Conservation (phyloP, 1,140 invertebrate genomes). For the Dinoponera quadriceps region DNA sequence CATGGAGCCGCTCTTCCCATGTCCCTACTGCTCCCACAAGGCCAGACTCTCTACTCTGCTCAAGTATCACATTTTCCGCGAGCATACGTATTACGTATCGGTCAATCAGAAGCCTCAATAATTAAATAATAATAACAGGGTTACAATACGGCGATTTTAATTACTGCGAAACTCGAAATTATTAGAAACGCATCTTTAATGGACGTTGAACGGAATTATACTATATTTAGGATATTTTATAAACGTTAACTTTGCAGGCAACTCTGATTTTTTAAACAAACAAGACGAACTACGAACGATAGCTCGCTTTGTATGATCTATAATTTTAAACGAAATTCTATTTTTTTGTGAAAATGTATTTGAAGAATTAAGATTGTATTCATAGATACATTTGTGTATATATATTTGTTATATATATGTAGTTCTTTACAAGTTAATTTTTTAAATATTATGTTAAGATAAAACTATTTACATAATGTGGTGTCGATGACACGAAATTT, state of each 20-base stretch:
- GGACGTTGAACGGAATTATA: background rate
- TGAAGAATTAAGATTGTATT: too few species aligned
- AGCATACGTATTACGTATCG: slow-evolving; percentile 7
- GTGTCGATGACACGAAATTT: background rate
- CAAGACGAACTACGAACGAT: background rate
- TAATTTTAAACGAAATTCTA: too few species aligned
- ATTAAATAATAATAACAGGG: background rate
- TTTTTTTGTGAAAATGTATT: too few species aligned
- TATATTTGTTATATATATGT: too few species aligned
- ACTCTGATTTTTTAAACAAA: background rate
- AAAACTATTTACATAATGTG: background rate
- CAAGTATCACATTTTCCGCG: slow-evolving; percentile 76
- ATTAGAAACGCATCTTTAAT: background rate
- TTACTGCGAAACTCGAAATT: too few species aligned
- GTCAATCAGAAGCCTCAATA: slow-evolving; percentile 14
- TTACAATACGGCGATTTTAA: too few species aligned
- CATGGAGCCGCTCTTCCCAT: slow-evolving; percentile 84
- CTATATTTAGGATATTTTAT: background rate
- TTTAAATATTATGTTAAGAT: too few species aligned
- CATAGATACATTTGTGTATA: too few species aligned
- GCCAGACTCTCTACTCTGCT: slow-evolving; percentile 78
- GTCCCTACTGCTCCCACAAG: slow-evolving; percentile 81
- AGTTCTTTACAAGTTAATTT: too few species aligned
- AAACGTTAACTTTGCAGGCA: background rate
- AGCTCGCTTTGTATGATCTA: too few species aligned